Evolutionary conservation across 2,113 vertebrate genomes (phyloP).

Genomic region (Gymnocephalus cernua): DNA sequence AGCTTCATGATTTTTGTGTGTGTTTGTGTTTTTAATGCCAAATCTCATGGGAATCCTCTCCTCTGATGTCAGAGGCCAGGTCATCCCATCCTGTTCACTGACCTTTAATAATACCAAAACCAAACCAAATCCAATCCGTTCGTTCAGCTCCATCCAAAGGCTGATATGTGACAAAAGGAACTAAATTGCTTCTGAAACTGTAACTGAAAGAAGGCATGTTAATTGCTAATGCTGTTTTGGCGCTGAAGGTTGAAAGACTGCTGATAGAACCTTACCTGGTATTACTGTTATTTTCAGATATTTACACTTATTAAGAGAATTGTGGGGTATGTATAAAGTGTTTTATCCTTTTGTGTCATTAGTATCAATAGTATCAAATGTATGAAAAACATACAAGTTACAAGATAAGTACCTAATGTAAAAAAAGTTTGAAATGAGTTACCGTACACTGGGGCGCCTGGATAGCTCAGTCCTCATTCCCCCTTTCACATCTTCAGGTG

Average conservation of each 20-base stretch:
- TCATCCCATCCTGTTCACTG: conserved; percentile 49
- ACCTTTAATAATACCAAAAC: too few species aligned
- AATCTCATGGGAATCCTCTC: conserved; percentile 15
- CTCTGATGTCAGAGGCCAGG: conserved; percentile 28
- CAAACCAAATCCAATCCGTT: conserved; percentile 50
- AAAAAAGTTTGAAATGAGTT: too few species aligned
- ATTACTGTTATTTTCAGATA: not conserved
- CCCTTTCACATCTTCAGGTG: too few species aligned
- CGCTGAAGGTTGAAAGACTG: conserved; percentile 5
- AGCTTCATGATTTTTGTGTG: conserved; percentile 25
- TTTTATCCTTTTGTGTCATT: not conserved
- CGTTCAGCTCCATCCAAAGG: conserved; percentile 23
- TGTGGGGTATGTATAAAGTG: too few species aligned
- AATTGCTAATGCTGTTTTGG: conserved; percentile 41
- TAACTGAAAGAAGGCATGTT: conserved; percentile 40
- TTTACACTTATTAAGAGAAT: not conserved
- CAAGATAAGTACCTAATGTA: too few species aligned
- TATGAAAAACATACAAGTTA: too few species aligned
- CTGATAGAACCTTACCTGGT: not conserved
- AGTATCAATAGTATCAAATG: not conserved
- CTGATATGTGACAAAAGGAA: conserved; percentile 45
- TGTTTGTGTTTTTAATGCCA: not conserved
- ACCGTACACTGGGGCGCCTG: too few species aligned
- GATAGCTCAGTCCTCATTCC: too few species aligned
- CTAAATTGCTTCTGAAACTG: conserved; percentile 22